phyloP scores from a whole-genome alignment of 2,797 vertebrate species.

The Semaprochilodus insignis region DNA sequence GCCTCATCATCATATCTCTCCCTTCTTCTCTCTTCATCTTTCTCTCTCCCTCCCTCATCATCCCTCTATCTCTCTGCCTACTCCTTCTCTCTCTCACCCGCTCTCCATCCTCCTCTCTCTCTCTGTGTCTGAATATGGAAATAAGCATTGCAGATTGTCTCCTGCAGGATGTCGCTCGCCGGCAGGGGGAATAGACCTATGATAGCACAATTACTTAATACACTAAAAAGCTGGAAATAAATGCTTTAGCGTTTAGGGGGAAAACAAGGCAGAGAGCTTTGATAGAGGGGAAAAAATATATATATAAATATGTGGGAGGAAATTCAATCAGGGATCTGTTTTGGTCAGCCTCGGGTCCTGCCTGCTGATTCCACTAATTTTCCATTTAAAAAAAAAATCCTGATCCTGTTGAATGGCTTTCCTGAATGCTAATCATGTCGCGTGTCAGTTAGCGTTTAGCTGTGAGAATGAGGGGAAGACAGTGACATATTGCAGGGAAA shows the following conservation, averaged over 20 bases:
- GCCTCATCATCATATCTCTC: constrained; percentile 54
- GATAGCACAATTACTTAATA: constrained; percentile 77
- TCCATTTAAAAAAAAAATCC: constrained; percentile 44
- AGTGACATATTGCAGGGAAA: constrained; percentile 53
- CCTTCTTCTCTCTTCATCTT: constrained; percentile 60
- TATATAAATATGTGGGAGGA: constrained; percentile 24
- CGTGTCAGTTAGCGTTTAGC: constrained; percentile 49
- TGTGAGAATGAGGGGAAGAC: constrained; percentile 11
- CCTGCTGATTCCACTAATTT: constrained; percentile 62
- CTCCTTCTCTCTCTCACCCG: constrained; percentile 58
- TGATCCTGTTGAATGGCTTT: constrained; percentile 43
- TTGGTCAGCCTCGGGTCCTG: constrained; percentile 34
- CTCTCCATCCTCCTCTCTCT: constrained; percentile 33
- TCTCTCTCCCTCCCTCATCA: constrained; percentile 57
- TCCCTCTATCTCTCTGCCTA: constrained; percentile 33
- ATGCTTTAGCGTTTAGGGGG: constrained; percentile 62
- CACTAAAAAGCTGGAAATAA: constrained; percentile 70
- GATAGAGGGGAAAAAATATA: constrained; percentile 21
- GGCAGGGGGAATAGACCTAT: constrained; percentile 73
- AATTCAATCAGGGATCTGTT: constrained; percentile 62
- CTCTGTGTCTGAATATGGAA: constrained; percentile 77
- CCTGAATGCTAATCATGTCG: constrained; percentile 54
- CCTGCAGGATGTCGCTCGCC: constrained; percentile 72
- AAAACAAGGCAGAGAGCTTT: constrained; percentile 54
- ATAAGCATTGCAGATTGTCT: constrained; percentile 71